Conservation (phyloP, 2,797 vertebrate species). For the Onychomys torridus region DNA sequence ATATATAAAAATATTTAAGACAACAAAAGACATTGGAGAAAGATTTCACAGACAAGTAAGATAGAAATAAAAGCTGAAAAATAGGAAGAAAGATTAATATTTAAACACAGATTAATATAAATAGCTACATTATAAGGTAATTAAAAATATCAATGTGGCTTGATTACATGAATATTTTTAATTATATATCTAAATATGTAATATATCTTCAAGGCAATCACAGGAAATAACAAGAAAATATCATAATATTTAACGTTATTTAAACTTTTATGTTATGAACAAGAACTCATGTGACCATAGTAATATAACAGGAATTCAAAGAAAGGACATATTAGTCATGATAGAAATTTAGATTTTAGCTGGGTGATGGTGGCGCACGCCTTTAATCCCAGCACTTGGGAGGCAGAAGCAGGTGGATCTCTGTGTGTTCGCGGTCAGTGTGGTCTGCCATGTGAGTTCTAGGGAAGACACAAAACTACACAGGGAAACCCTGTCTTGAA, state of each 20-base stretch:
- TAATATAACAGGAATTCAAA: not conserved
- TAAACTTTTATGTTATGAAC: not conserved
- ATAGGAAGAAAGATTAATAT: not conserved
- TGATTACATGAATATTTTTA: not conserved
- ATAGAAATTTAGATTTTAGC: not conserved
- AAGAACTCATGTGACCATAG: not conserved
- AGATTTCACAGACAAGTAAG: not conserved
- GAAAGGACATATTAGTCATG: not conserved
- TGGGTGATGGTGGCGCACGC: too few relatives aligned
- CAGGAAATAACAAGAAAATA: not conserved
- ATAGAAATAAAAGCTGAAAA: not conserved
- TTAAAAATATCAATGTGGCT: not conserved
- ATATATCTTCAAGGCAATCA: not conserved
- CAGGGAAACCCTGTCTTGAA: too few relatives aligned
- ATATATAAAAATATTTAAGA: not conserved
- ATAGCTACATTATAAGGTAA: not conserved
- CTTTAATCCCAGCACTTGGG: too few relatives aligned
- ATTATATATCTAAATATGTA: not conserved
- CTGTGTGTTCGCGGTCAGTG: too few relatives aligned
- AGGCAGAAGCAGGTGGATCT: too few relatives aligned
- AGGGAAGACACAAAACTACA: too few relatives aligned
- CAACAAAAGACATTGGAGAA: not conserved
- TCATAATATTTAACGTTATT: not conserved
- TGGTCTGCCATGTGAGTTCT: too few relatives aligned
- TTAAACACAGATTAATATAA: not conserved